A percentile compares a stretch with the other conserved stretches of the same genome.
Evolutionary conservation across 2,888 invertebrate species (phyloP).

Genomic region (Thymelicus sylvestris): DNA sequence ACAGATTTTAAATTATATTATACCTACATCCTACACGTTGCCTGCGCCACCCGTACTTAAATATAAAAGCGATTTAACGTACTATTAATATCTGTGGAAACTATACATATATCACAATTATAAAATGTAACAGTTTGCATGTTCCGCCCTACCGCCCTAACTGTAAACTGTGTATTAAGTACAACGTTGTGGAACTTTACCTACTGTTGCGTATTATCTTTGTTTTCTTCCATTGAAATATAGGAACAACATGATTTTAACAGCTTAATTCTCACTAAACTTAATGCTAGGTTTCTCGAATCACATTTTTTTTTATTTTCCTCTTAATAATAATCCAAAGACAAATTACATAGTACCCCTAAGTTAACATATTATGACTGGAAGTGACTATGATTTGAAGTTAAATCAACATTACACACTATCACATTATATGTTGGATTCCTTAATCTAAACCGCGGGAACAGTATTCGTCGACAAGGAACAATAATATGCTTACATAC

Average conservation of each 20-base stretch:
- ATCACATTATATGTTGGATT: conserved; percentile 75
- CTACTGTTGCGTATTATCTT: conserved; percentile 55
- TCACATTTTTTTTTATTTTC: conserved; percentile 71
- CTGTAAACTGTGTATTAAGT: conserved; percentile 74
- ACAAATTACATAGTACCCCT: conserved; percentile 65
- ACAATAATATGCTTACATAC: conserved; percentile 58
- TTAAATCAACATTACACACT: conserved; percentile 71
- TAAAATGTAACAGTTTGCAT: conserved; percentile 56
- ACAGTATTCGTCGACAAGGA: conserved; percentile 66
- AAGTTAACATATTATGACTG: conserved; percentile 83
- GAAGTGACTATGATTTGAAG: conserved; percentile 82
- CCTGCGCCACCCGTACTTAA: conserved; percentile 67
- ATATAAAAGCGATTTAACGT: conserved; percentile 48
- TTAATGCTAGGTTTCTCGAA: conserved; percentile 48
- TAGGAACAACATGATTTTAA: conserved; percentile 75
- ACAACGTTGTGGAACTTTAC: conserved; percentile 70
- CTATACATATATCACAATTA: conserved; percentile 79
- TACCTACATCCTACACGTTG: conserved; percentile 39
- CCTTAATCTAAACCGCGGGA: conserved; percentile 56
- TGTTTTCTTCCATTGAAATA: conserved; percentile 62
- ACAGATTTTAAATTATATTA: conserved; percentile 37
- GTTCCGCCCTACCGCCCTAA: conserved; percentile 34
- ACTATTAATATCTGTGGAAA: conserved; percentile 61
- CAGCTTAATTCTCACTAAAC: conserved; percentile 60
- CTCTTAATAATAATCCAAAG: conserved; percentile 61